A percentile compares a stretch with the other conserved stretches of the same genome.
Conservation (phyloP, 2,797 vertebrate genomes). For the Huso huso region DNA sequence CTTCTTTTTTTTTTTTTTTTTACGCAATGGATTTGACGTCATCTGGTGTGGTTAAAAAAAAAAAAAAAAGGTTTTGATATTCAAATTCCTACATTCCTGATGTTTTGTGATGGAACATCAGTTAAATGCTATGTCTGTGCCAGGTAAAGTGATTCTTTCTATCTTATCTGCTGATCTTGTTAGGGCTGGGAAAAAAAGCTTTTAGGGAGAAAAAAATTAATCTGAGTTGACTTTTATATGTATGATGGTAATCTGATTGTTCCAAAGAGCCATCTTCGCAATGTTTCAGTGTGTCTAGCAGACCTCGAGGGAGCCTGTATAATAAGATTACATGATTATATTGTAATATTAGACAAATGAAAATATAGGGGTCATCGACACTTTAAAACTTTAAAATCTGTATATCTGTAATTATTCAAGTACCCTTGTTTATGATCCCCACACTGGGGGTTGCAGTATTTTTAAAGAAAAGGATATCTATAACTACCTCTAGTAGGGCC, state of each 20-base stretch:
- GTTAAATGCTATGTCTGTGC: conserved; percentile 3
- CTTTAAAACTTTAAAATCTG: too few species aligned
- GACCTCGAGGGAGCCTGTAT: conserved; percentile 4
- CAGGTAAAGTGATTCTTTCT: not conserved
- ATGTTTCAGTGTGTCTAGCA: not conserved
- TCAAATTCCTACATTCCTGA: too few species aligned
- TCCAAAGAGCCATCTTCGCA: conserved; percentile 7
- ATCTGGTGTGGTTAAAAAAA: too few species aligned
- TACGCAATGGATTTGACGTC: too few species aligned
- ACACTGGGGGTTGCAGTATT: too few species aligned
- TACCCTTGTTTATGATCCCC: too few species aligned
- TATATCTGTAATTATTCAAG: too few species aligned
- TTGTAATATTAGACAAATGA: conserved; percentile 11
- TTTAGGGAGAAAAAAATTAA: conserved; percentile 15
- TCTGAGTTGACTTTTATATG: conserved; percentile 14
- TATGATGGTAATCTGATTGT: conserved; percentile 5
- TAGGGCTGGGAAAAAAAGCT: conserved; percentile 9
- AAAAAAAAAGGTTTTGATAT: too few species aligned
- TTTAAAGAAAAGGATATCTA: too few species aligned
- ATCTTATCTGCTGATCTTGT: conserved; percentile 8
- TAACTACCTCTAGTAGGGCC: too few species aligned
- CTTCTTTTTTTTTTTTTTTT: too few species aligned
- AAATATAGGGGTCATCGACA: too few species aligned
- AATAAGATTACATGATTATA: conserved; percentile 3
- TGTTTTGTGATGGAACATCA: conserved; percentile 10